A percentile compares a stretch with the other conserved stretches of the same genome.
Evolutionary conservation across 2,888 invertebrate genomes (phyloP).

Genomic region (Caenorhabditis parvicauda): DNA sequence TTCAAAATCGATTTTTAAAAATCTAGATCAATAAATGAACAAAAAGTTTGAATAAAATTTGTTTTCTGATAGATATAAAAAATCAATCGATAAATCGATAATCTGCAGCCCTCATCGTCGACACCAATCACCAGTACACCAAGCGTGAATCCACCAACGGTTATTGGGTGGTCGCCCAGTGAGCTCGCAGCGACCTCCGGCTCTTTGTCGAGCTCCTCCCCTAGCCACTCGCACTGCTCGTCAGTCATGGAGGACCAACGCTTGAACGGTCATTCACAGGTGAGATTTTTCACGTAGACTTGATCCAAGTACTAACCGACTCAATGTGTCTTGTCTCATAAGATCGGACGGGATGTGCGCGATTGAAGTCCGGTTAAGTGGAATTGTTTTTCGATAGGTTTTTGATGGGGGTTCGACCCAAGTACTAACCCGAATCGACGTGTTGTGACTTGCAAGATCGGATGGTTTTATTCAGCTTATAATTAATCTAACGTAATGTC

Average conservation of each 20-base stretch:
- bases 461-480: too few species aligned
- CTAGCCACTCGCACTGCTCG: not conserved
- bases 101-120: too few species aligned
- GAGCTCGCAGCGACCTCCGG: not conserved
- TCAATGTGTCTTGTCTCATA: not conserved
- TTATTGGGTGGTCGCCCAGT: not conserved
- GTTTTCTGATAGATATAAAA: not conserved
- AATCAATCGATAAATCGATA: not conserved
- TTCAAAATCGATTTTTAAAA: too few species aligned
- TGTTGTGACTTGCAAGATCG: too few species aligned
- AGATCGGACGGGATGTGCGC: not conserved
- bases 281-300: not conserved
- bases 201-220: not conserved
- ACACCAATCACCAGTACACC: not conserved
- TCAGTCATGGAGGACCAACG: too few species aligned
- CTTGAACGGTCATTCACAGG: too few species aligned
- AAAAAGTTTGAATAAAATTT: not conserved
- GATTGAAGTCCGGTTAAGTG: too few species aligned
- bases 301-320: not conserved
- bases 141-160: not conserved
- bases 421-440: too few species aligned
- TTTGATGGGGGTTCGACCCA: too few species aligned
- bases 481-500: too few species aligned
- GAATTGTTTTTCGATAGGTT: too few species aligned
- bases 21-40: too few species aligned